A percentile compares a stretch with the other conserved stretches of the same genome.
Evolutionary conservation across 2,797 vertebrate species (phyloP).

Genomic region (Neostethus bicornis): DNA sequence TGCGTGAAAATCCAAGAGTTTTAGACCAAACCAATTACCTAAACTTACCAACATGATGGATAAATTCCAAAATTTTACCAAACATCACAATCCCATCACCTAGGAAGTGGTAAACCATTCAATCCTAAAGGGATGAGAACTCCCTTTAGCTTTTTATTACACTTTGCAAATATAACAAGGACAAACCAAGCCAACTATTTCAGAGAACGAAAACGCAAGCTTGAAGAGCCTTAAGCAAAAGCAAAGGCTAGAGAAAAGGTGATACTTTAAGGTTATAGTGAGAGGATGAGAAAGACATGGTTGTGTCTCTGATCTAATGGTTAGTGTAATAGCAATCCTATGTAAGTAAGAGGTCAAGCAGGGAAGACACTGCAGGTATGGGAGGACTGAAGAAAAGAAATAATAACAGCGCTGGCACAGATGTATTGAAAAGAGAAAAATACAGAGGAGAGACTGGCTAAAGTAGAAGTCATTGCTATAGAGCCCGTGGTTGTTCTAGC

Average conservation of each 20-base stretch:
- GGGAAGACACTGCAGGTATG: conserved; percentile 16
- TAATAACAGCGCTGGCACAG: conserved; percentile 16
- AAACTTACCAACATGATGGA: background rate
- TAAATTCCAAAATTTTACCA: conserved; percentile 6
- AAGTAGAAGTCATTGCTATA: conserved; percentile 34
- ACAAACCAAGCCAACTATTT: conserved; percentile 26
- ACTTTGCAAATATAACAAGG: conserved; percentile 33
- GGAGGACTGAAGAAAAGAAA: conserved; percentile 3
- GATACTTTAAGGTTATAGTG: conserved; percentile 45
- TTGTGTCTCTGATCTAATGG: conserved; percentile 41
- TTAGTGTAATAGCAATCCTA: conserved; percentile 31
- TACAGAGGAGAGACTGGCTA: conserved; percentile 23
- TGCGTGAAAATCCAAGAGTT: background rate
- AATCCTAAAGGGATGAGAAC: conserved; percentile 39
- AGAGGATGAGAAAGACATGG: conserved; percentile 25
- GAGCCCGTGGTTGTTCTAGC: conserved; percentile 65
- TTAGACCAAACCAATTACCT: background rate
- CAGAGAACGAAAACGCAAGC: conserved; percentile 19
- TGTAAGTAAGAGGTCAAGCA: conserved; percentile 24
- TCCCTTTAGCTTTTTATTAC: conserved; percentile 50
- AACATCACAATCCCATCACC: conserved; percentile 5
- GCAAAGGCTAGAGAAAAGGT: conserved; percentile 28
- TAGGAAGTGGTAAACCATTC: conserved; percentile 7
- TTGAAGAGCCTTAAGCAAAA: conserved; percentile 17
- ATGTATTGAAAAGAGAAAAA: conserved; percentile 44